Percentiles rank a stretch among this genome's conserved stretches.
phyloP scores from a whole-genome alignment of 2,113 vertebrate species.

The Nanorana parkeri region DNA sequence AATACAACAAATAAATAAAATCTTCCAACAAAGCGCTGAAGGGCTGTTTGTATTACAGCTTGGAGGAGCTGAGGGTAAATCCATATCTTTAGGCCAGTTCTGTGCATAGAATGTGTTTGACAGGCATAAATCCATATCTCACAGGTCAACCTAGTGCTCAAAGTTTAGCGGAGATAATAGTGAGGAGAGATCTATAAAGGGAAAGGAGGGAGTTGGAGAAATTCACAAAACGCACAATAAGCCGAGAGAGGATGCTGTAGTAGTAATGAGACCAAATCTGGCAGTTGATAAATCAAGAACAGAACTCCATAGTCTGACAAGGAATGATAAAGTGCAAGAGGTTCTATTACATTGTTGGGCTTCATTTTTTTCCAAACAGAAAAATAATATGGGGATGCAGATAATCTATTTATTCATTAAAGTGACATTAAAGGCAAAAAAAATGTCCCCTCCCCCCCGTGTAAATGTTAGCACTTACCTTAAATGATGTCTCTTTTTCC shows the following conservation, averaged over 20 bases:
- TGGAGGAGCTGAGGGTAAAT: constrained; percentile 43
- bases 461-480: too few relatives aligned
- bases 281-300: constrained; percentile 13
- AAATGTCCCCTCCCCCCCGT: too few relatives aligned
- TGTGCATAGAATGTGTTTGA: constrained; percentile 48
- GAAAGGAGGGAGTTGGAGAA: neutral
- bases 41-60: constrained; percentile 26
- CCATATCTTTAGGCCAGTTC: constrained; percentile 49
- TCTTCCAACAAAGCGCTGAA: neutral
- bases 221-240: neutral
- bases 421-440: too few relatives aligned
- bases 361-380: too few relatives aligned
- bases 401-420: too few relatives aligned
- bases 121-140: constrained; percentile 48
- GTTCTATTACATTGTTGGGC: neutral
- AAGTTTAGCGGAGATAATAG: neutral
- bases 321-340: neutral
- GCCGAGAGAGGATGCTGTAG: constrained; percentile 7
- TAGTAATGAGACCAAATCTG: constrained; percentile 23
- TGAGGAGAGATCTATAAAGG: constrained; percentile 39
- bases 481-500: too few relatives aligned
- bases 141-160: constrained; percentile 9
- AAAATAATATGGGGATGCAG: too few relatives aligned
- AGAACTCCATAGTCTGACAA: neutral
- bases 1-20: neutral